These are phyloP conservation scores for Alligator mississippiensis DNA, from an alignment of 2,113 vertebrate species.

Conservation along the genomic window DNA sequence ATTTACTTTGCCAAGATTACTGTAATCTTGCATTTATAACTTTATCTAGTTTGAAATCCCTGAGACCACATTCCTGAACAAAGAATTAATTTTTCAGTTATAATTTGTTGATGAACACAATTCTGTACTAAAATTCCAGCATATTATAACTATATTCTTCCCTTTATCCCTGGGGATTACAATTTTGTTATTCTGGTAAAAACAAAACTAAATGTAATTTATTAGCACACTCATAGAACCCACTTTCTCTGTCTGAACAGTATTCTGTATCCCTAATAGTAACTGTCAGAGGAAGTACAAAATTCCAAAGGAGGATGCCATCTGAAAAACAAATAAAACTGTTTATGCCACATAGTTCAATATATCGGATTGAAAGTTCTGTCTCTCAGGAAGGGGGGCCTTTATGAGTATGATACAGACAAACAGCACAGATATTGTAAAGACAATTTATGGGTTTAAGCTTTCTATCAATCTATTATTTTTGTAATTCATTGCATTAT, in stretches of 20 bases:
- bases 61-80: neutral
- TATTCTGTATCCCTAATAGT: neutral
- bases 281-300: slow-evolving; percentile 52
- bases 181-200: neutral
- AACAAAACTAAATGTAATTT: neutral
- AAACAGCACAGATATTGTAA: slow-evolving; percentile 1
- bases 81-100: neutral
- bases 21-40: neutral
- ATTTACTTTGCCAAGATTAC: neutral
- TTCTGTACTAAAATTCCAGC: neutral
- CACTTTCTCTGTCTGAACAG: slow-evolving; percentile 7
- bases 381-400: neutral
- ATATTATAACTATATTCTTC: fast-evolving
- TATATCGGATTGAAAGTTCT: neutral
- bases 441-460: slow-evolving; percentile 2
- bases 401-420: slow-evolving; percentile 14
- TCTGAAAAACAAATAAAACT: slow-evolving; percentile 23
- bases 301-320: slow-evolving; percentile 38
- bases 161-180: fast-evolving
- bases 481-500: neutral
- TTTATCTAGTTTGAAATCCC: neutral
- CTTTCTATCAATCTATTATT: slow-evolving; percentile 5
- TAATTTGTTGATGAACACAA: neutral
- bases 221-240: neutral
- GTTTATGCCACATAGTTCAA: slow-evolving; percentile 44